Conservation (phyloP, 2,113 vertebrate species). For the Oxyura jamaicensis region DNA sequence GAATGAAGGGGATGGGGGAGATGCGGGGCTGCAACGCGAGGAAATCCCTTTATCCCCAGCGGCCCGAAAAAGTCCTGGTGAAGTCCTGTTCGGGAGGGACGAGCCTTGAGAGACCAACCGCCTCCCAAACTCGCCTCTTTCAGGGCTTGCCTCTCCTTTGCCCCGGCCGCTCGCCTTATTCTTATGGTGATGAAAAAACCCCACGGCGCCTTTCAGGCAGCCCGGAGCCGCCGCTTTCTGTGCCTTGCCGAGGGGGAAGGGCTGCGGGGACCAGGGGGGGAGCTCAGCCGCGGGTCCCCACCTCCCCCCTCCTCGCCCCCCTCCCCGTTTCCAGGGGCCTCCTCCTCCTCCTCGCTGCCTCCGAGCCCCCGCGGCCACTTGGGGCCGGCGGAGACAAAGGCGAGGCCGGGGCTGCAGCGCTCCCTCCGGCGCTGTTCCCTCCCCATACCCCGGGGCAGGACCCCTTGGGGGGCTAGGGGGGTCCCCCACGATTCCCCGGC, state of each 20-base stretch:
- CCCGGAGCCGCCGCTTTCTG: neutral
- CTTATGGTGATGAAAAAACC: neutral
- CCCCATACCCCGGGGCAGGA: neutral
- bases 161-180: neutral
- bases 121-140: too few species aligned
- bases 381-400: neutral
- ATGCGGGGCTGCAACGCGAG: neutral
- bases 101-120: too few species aligned
- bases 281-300: neutral
- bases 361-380: neutral
- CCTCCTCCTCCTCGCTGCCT: neutral
- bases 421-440: neutral
- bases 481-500: neutral
- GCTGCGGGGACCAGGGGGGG: neutral
- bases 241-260: neutral
- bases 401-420: neutral
- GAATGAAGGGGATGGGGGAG: neutral
- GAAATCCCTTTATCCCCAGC: neutral
- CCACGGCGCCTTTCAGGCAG: neutral
- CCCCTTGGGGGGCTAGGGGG: neutral
- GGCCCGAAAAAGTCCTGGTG: neutral
- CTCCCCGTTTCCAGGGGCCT: neutral
- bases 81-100: neutral
- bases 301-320: neutral
- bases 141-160: neutral